Evolutionary conservation across 2,113 vertebrate genomes (phyloP), one percentile per base, ranked within the genome.

Genomic region (Otus sunia): DNA sequence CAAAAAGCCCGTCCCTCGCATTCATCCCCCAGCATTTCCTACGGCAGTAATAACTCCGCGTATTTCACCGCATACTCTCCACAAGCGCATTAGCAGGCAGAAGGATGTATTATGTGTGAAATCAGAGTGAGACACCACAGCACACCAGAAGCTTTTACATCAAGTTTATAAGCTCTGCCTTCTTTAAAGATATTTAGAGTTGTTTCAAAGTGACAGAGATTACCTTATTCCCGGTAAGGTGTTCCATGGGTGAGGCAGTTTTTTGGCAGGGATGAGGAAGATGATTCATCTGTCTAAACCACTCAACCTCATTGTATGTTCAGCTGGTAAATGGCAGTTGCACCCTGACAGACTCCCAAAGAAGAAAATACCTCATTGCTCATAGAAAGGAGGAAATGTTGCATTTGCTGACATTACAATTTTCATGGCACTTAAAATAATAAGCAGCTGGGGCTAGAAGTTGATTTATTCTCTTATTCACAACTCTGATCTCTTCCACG

Each of bases 31-130:
- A 50, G 26, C 3, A 15, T 43, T 80, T 86, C 50, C 55, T 32
- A 4, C 2, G 5, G 43, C 11, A 2, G 30, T 34, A 73, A 29
- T 68, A 84, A 50, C n/a, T 13, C 55, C 0, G 1, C 0, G 0
- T 41, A 18, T 71, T 71, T 74, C 41, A 36, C 23, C 0, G 0
- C 14, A 4, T 0, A 0, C 9, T 59, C 73, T 62, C 63, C 2
- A 4, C 52, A 66, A 56, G 39, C 6, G 3, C 1, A 0, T 34
- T 21, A 23, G 63, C 63, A 75, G 72, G 37, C 25, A 71, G n/a
- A 43, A 69, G 56, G 52, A 63, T 22, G 7, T 13, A 8, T 39
- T 36, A 34, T 0, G 1, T 27, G 18, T 26, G 11, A 58, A 52
- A 39, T 8, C 32, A 29, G 19, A 62, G 75, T 21, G 55, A 29